Evolutionary conservation across 2,113 vertebrate species (phyloP).

Genomic region (Notothenia rossii): DNA sequence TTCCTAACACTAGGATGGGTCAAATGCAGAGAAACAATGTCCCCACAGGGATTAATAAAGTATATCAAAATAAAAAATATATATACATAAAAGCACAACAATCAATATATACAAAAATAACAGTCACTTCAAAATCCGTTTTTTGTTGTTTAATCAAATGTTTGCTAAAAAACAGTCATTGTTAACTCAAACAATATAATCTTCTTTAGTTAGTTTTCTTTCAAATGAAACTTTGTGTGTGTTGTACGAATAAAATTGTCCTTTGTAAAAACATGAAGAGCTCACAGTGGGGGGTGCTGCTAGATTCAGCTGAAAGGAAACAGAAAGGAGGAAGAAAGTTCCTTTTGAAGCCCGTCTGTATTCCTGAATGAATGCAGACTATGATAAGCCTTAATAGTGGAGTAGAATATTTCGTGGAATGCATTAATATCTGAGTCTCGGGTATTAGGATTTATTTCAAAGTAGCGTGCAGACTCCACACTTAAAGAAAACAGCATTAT

Average conservation of each 20-base stretch:
- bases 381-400: neutral
- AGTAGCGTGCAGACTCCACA: neutral
- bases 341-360: conserved; percentile 18
- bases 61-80: no score
- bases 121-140: no score
- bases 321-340: neutral
- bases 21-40: no score
- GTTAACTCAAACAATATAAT: conserved; percentile 14
- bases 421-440: neutral
- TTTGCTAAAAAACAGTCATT: conserved; percentile 9
- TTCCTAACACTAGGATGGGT: no score
- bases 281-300: neutral
- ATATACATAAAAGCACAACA: no score
- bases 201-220: conserved; percentile 1
- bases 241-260: neutral
- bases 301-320: neutral
- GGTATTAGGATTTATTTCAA: conserved; percentile 36
- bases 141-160: neutral
- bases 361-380: conserved; percentile 15
- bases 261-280: neutral
- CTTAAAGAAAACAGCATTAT: neutral
- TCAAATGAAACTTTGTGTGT: neutral
- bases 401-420: conserved; percentile 9
- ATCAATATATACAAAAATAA: no score
- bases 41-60: no score